These are phyloP conservation scores for Mantis religiosa DNA, from an alignment of 2,888 invertebrate genomes.

Conservation along the genomic window DNA sequence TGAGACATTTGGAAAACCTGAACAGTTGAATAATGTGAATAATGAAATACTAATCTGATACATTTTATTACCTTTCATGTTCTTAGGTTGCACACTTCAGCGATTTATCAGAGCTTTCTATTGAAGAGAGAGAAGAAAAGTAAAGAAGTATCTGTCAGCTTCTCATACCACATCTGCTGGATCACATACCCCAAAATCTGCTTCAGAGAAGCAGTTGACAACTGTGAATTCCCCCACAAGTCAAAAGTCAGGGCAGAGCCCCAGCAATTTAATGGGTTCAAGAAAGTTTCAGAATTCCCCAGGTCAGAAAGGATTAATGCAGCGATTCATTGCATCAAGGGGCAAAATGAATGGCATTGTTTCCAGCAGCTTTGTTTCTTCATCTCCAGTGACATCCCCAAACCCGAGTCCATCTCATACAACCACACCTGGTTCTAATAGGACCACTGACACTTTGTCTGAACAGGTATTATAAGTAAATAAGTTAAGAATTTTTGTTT, in stretches of 20 bases:
- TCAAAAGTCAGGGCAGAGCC: background rate
- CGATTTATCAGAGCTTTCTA: slow-evolving; percentile 32
- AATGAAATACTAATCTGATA: background rate
- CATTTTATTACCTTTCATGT: background rate
- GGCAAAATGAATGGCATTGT: slow-evolving; percentile 51
- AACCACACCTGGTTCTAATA: background rate
- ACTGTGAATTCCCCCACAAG: background rate
- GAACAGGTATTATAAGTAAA: background rate
- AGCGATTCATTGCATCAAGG: slow-evolving; percentile 75
- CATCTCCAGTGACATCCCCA: background rate
- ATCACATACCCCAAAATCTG: background rate
- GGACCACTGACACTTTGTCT: background rate
- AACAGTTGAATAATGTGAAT: background rate
- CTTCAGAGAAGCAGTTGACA: background rate
- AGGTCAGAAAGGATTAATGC: slow-evolving; percentile 76
- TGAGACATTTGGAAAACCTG: no score
- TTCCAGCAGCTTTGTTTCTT: background rate
- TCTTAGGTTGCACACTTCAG: slow-evolving; percentile 34
- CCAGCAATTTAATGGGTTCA: background rate
- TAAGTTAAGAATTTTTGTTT: background rate
- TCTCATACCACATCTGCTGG: slow-evolving; percentile 22
- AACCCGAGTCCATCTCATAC: background rate
- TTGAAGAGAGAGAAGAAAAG: slow-evolving; percentile 24
- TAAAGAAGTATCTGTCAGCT: slow-evolving; percentile 29
- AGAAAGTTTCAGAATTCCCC: slow-evolving; percentile 47